Conservation (phyloP, 1,140 invertebrate species). For the Conus ventricosus region DNA sequence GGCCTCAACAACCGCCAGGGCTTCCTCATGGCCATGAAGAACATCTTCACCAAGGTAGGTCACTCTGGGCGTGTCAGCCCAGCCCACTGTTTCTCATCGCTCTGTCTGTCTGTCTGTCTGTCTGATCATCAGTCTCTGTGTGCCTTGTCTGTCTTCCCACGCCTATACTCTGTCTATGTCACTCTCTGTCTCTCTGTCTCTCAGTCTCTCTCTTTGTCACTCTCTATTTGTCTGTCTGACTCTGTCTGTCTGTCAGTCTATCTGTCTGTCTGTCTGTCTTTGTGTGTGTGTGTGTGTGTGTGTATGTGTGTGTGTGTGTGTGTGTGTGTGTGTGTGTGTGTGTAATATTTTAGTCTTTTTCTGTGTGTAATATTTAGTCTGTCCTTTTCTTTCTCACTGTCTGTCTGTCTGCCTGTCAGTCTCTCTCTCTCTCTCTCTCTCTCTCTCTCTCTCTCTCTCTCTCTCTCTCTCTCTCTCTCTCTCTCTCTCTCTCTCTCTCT, state of each 20-base stretch:
- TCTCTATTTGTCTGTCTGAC: too few relatives aligned
- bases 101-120: constrained; percentile 5
- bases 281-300: too few relatives aligned
- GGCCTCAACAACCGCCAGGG: constrained; percentile 79
- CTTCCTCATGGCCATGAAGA: constrained; percentile 76
- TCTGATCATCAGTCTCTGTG: background rate
- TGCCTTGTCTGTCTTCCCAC: background rate
- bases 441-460: background rate
- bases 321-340: too few relatives aligned
- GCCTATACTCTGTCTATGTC: background rate
- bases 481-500: background rate
- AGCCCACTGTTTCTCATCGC: background rate
- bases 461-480: background rate
- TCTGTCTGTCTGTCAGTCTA: too few relatives aligned
- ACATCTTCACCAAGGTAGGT: constrained; percentile 72
- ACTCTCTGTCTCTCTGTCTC: background rate
- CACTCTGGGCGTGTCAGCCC: too few relatives aligned
- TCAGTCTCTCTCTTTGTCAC: background rate
- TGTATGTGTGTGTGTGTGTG: too few relatives aligned
- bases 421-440: background rate
- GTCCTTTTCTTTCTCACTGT: background rate
- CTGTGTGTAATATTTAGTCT: too few relatives aligned
- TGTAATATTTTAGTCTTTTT: too few relatives aligned
- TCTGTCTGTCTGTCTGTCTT: too few relatives aligned
- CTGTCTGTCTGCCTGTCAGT: background rate